These are phyloP conservation scores for Aspidapion aeneum DNA, from an alignment of 2,888 invertebrate species.

Conservation along the genomic window DNA sequence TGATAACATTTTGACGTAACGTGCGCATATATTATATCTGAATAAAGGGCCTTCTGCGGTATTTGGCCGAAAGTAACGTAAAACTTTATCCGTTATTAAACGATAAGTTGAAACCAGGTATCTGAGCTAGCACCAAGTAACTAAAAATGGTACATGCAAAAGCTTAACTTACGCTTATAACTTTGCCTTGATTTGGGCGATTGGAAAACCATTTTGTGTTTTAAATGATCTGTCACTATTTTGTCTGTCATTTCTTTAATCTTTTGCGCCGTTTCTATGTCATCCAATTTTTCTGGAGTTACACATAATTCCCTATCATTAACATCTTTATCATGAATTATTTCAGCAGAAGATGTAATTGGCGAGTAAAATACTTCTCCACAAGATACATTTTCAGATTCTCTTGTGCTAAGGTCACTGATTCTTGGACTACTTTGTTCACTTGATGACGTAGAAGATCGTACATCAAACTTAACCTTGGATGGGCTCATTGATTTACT, in stretches of 20 bases:
- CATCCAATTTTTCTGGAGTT: not conserved
- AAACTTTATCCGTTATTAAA: too few relatives aligned
- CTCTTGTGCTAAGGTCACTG: slow-evolving; percentile 7
- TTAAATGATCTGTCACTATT: slow-evolving; percentile 6
- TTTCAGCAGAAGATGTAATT: slow-evolving; percentile 27
- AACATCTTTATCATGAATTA: slow-evolving; percentile 14
- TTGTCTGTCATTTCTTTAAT: slow-evolving; percentile 2
- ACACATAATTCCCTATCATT: slow-evolving; percentile 5
- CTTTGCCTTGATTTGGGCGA: slow-evolving; percentile 37
- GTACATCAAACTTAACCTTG: slow-evolving; percentile 8
- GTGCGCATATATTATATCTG: too few relatives aligned
- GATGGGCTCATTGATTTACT: not conserved
- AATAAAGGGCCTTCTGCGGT: too few relatives aligned
- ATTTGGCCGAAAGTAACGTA: too few relatives aligned
- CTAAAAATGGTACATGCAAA: too few relatives aligned
- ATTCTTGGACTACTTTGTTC: slow-evolving; percentile 24
- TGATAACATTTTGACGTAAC: too few relatives aligned
- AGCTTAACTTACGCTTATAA: slow-evolving; percentile 37
- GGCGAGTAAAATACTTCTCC: slow-evolving; percentile 36
- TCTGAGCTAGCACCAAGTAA: too few relatives aligned
- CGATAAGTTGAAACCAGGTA: too few relatives aligned
- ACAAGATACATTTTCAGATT: slow-evolving; percentile 22
- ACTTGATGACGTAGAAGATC: slow-evolving; percentile 24
- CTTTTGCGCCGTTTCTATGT: slow-evolving; percentile 9
- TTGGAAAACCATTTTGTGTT: slow-evolving; percentile 14